Evolutionary conservation across 1,140 invertebrate genomes (phyloP).

Genomic region (Triops cancriformis): DNA sequence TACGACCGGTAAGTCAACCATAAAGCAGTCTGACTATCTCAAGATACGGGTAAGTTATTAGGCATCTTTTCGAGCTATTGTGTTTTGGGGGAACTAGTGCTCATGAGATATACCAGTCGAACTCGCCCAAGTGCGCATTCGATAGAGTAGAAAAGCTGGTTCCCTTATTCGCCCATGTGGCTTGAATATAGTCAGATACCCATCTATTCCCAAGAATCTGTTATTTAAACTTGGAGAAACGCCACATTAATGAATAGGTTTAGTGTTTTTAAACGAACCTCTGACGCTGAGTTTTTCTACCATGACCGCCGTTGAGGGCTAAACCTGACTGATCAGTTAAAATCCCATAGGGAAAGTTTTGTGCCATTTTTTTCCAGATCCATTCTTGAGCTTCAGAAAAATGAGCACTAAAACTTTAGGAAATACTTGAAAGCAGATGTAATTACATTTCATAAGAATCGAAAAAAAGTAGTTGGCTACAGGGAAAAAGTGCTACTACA

Average conservation of each 20-base stretch:
- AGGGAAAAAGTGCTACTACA: not conserved
- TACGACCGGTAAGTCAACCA: not conserved
- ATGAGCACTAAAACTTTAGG: no score
- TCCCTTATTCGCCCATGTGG: not conserved
- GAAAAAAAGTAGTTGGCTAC: no score
- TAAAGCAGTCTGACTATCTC: not conserved
- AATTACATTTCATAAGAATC: no score
- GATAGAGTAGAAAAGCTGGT: not conserved
- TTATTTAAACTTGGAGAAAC: not conserved
- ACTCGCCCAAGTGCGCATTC: not conserved
- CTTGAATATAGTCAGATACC: not conserved
- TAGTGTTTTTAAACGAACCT: no score
- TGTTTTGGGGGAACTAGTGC: not conserved
- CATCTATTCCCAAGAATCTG: not conserved
- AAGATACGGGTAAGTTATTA: not conserved
- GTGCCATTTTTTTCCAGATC: no score
- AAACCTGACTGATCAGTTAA: no score
- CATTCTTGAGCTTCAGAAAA: no score
- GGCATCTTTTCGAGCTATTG: not conserved
- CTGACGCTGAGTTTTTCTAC: no score
- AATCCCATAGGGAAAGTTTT: no score
- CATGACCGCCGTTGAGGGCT: no score
- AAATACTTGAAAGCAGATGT: no score
- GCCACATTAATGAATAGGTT: not conserved
- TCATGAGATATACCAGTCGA: not conserved